These are phyloP conservation scores for Drosophila imparisetae DNA, from an alignment of 2,888 invertebrate species.

Conservation along the genomic window DNA sequence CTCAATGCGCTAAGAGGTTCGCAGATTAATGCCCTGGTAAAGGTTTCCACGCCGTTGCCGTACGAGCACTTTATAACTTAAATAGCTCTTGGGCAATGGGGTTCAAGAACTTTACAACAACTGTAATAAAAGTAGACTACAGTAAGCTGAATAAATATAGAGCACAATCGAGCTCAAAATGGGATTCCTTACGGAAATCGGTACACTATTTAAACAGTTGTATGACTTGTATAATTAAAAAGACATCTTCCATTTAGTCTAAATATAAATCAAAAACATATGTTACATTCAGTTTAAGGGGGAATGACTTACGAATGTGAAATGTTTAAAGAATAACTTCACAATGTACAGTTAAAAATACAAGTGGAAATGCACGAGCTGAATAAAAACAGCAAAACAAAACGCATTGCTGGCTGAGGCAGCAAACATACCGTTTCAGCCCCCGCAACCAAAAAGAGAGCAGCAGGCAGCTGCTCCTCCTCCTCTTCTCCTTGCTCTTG, in stretches of 20 bases:
- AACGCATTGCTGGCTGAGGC: conserved; percentile 27
- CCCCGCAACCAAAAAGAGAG: conserved; percentile 21
- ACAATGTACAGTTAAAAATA: conserved; percentile 23
- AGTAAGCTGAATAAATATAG: background rate
- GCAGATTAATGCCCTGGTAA: conserved; percentile 63
- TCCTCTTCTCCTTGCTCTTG: conserved; percentile 6
- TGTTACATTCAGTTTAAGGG: background rate
- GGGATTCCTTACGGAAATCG: background rate
- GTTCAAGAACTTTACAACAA: conserved; percentile 74
- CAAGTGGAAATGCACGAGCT: conserved; percentile 2
- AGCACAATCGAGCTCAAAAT: too few relatives aligned
- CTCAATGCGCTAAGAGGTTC: conserved; percentile 51
- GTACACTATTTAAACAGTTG: background rate
- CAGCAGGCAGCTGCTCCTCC: conserved; percentile 34
- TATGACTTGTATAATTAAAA: background rate
- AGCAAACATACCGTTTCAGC: conserved; percentile 17
- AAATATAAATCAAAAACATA: background rate
- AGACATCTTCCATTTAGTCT: background rate
- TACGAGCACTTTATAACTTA: conserved; percentile 25
- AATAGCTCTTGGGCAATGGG: conserved; percentile 43
- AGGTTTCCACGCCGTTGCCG: conserved; percentile 67
- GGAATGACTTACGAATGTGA: background rate
- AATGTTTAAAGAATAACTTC: conserved; percentile 13
- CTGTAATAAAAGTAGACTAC: background rate
- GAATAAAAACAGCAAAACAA: conserved; percentile 19